A percentile compares a stretch with the other conserved stretches of the same genome.
These are phyloP conservation scores for Circaetus gallicus DNA, from an alignment of 2,113 vertebrate species.

Conservation along the genomic window DNA sequence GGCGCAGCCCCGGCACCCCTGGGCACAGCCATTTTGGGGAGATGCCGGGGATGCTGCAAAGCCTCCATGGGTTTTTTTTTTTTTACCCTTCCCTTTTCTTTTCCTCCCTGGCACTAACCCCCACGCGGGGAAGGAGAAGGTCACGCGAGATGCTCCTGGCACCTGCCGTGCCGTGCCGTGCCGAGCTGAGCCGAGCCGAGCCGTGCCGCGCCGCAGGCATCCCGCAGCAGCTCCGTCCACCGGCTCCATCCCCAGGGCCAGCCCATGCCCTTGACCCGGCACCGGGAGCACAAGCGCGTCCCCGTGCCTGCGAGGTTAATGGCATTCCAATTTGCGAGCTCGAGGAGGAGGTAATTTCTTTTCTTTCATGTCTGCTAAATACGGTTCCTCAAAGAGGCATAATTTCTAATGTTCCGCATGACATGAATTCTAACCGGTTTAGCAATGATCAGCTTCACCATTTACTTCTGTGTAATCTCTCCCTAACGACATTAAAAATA, in stretches of 20 bases:
- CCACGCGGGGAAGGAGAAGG: fast-evolving
- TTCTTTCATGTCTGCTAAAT: slow-evolving; percentile 78
- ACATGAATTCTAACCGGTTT: slow-evolving; percentile 74
- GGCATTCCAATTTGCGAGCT: slow-evolving; percentile 54
- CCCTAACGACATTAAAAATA: slow-evolving; percentile 64
- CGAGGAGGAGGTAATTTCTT: slow-evolving; percentile 67
- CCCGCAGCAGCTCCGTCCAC: not conserved
- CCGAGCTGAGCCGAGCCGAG: not conserved
- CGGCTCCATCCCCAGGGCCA: not conserved
- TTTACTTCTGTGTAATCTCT: slow-evolving; percentile 67
- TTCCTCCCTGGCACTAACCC: fast-evolving
- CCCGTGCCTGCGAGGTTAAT: slow-evolving; percentile 66
- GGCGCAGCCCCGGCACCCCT: not conserved
- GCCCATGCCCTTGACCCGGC: slow-evolving; percentile 8
- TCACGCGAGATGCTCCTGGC: fast-evolving
- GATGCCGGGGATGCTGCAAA: not conserved
- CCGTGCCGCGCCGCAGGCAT: fast-evolving
- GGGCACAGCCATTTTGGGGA: not conserved
- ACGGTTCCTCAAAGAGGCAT: slow-evolving; percentile 74
- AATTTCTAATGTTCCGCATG: slow-evolving; percentile 77
- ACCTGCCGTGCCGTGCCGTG: fast-evolving
- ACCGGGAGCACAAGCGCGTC: not conserved
- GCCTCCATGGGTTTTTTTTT: fast-evolving
- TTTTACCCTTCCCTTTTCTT: not conserved
- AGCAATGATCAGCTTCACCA: slow-evolving; percentile 67